Percentiles rank a stretch among this genome's conserved stretches.
phyloP scores from a whole-genome alignment of 2,113 vertebrate species.

The Egretta garzetta region DNA sequence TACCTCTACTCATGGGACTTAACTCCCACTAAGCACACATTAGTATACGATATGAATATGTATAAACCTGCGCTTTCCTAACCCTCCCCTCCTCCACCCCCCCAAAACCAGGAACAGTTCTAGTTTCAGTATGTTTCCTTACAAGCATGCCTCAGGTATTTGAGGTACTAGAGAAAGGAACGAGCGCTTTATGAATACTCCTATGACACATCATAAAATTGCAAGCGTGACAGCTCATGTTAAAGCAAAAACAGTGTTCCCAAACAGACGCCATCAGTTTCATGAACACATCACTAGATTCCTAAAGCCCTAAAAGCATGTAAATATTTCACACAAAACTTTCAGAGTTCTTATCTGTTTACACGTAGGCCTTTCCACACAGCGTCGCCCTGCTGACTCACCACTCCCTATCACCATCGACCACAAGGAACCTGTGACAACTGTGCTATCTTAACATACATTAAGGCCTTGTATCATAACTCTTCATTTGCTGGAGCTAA shows the following conservation, averaged over 20 bases:
- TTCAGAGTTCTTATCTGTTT: background rate
- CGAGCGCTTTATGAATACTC: background rate
- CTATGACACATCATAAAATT: background rate
- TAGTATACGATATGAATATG: background rate
- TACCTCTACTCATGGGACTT: background rate
- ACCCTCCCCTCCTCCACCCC: background rate
- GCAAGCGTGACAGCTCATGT: background rate
- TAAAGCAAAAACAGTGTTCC: background rate
- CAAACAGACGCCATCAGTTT: background rate
- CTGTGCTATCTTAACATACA: background rate
- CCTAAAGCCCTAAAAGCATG: background rate
- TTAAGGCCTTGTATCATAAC: background rate
- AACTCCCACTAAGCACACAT: background rate
- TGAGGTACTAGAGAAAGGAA: background rate
- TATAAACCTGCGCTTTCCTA: background rate
- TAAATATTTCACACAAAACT: background rate
- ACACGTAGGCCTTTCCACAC: background rate
- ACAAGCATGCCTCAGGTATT: background rate
- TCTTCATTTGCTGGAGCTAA: background rate
- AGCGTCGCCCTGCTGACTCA: background rate
- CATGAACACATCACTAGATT: background rate
- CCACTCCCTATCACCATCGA: background rate
- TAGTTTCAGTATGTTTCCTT: background rate
- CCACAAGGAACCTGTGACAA: background rate
- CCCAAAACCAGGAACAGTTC: background rate